Conservation (phyloP, 1,140 invertebrate genomes). For the Metaphire vulgaris region DNA sequence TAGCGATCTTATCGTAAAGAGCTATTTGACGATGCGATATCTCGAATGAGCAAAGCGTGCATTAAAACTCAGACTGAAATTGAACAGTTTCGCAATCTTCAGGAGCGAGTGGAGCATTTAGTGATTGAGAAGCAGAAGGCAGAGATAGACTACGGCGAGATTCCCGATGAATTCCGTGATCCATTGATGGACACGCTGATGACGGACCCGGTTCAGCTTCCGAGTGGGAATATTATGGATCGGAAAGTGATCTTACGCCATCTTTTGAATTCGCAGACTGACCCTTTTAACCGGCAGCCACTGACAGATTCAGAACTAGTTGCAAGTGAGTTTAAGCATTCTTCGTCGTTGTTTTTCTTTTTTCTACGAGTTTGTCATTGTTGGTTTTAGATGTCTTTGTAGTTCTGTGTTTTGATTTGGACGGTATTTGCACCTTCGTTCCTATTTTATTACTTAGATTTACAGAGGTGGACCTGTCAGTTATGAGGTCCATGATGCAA, state of each 20-base stretch:
- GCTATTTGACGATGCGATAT: slow-evolving; percentile 80
- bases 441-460: too few species aligned
- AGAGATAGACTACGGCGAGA: slow-evolving; percentile 81
- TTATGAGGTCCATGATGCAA: too few species aligned
- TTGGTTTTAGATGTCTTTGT: too few species aligned
- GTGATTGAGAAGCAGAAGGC: slow-evolving; percentile 63
- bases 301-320: slow-evolving; percentile 79
- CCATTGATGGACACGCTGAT: slow-evolving; percentile 96
- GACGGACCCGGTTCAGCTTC: slow-evolving; percentile 90
- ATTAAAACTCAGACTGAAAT: slow-evolving; percentile 76
- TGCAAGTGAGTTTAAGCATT: too few species aligned
- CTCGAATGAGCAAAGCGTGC: slow-evolving; percentile 67
- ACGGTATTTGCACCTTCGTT: too few species aligned
- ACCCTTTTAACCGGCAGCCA: slow-evolving; percentile 93
- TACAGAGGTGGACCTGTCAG: too few species aligned
- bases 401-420: too few species aligned
- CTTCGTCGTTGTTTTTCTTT: too few species aligned
- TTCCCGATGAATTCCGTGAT: slow-evolving; percentile 94
- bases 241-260: slow-evolving; percentile 83
- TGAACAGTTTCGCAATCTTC: slow-evolving; percentile 72
- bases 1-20: slow-evolving; percentile 88
- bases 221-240: slow-evolving; percentile 92
- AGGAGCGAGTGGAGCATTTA: slow-evolving; percentile 71
- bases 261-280: slow-evolving; percentile 88
- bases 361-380: too few species aligned